Conservation (phyloP, 1,140 invertebrate species). For the Pteromalus puparum region DNA sequence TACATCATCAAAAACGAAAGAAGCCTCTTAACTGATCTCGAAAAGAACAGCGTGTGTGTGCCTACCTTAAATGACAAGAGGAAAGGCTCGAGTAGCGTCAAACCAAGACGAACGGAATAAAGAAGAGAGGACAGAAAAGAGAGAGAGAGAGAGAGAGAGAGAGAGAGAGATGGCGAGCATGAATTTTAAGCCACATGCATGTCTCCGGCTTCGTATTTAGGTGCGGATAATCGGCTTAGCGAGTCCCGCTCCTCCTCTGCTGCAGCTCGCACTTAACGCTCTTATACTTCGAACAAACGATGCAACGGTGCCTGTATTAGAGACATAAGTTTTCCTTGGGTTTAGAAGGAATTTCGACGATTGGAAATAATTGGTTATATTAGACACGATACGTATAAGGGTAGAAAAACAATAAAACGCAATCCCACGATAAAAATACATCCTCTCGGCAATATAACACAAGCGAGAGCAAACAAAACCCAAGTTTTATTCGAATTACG, state of each 20-base stretch:
- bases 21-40: too few relatives aligned
- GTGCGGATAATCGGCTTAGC: slow-evolving; percentile 73
- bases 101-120: background rate
- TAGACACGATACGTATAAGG: too few relatives aligned
- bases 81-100: background rate
- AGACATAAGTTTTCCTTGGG: background rate
- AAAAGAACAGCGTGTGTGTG: too few relatives aligned
- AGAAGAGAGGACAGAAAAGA: background rate
- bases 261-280: background rate
- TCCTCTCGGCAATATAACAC: background rate
- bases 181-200: slow-evolving; percentile 73
- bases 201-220: slow-evolving; percentile 74
- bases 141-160: slow-evolving; percentile 34
- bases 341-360: too few relatives aligned
- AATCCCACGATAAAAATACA: too few relatives aligned
- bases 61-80: background rate
- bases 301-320: background rate
- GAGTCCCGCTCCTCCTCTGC: slow-evolving; percentile 60
- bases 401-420: too few relatives aligned
- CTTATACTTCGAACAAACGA: too few relatives aligned
- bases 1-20: background rate
- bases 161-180: slow-evolving; percentile 37
- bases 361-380: too few relatives aligned
- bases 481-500: too few relatives aligned
- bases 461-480: background rate